Evolutionary conservation across 2,888 invertebrate genomes (phyloP).

Genomic region (Lasioglossum zephyrum): DNA sequence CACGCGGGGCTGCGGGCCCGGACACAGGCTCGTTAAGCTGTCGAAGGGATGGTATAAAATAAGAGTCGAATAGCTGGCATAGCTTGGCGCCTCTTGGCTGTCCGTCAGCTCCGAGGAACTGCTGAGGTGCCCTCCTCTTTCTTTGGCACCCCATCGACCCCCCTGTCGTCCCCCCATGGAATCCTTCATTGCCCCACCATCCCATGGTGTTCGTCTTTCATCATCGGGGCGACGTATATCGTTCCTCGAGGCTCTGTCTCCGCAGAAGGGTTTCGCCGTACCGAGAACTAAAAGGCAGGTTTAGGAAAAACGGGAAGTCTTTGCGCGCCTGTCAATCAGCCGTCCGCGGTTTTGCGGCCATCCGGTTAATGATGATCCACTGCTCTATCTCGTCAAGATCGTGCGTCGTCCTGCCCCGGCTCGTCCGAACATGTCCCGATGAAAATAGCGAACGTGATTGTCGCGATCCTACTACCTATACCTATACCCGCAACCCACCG

Average conservation of each 20-base stretch:
- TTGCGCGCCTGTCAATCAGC: slow-evolving; percentile 82
- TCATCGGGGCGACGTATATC: slow-evolving; percentile 61
- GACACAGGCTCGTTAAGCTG: slow-evolving; percentile 43
- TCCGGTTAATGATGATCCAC: slow-evolving; percentile 83
- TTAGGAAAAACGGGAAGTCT: slow-evolving; percentile 82
- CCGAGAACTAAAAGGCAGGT: slow-evolving; percentile 78
- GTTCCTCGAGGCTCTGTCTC: slow-evolving; percentile 47
- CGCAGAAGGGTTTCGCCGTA: slow-evolving; percentile 75
- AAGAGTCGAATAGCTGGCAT: slow-evolving; percentile 79
- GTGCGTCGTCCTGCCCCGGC: slow-evolving; percentile 54
- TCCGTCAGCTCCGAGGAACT: slow-evolving; percentile 74
- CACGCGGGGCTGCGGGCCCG: slow-evolving; percentile 29
- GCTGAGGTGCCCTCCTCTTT: slow-evolving; percentile 62
- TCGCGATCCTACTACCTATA: slow-evolving; percentile 10
- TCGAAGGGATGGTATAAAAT: slow-evolving; percentile 64
- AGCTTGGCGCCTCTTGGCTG: slow-evolving; percentile 80
- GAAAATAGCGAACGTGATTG: slow-evolving; percentile 63
- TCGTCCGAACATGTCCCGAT: slow-evolving; percentile 54
- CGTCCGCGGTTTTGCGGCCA: slow-evolving; percentile 80
- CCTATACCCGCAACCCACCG: background rate
- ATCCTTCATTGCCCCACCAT: slow-evolving; percentile 41
- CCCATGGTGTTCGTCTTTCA: slow-evolving; percentile 48
- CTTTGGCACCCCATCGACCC: slow-evolving; percentile 56
- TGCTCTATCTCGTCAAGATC: slow-evolving; percentile 79
- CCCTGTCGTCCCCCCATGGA: slow-evolving; percentile 21